A percentile compares a stretch with the other conserved stretches of the same genome.
Conservation (phyloP, 37 sponge, comb jelly and placozoan species). For the Theonella swinhoei region DNA sequence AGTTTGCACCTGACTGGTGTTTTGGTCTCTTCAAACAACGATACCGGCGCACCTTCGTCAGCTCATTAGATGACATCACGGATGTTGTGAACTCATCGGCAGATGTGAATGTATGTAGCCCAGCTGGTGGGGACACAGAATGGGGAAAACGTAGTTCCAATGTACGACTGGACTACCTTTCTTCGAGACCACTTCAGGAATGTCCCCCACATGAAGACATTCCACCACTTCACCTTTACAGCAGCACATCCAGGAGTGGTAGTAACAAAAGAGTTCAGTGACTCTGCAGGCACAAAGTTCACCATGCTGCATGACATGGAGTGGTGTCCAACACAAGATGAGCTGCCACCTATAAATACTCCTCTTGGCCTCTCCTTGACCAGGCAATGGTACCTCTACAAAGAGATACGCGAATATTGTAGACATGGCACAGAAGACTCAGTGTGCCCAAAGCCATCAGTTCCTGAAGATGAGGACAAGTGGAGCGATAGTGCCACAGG, state of each 20-base stretch:
- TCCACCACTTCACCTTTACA: conserved; percentile 6
- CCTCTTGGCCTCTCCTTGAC: not conserved
- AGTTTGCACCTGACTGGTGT: not conserved
- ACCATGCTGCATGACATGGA: not conserved
- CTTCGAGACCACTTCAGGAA: not conserved
- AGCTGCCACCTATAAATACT: not conserved
- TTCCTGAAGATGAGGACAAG: no score
- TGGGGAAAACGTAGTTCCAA: not conserved
- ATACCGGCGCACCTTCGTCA: not conserved
- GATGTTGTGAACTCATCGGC: not conserved
- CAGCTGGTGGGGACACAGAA: conserved; percentile 2
- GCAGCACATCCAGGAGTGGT: not conserved
- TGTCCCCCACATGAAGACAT: not conserved
- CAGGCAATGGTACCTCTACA: conserved; percentile 1
- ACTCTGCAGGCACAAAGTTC: not conserved
- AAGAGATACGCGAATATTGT: conserved; percentile 6
- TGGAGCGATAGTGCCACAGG: no score
- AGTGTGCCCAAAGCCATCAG: conserved; percentile 24
- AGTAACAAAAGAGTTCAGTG: not conserved
- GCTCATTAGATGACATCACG: no score
- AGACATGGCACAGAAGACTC: not conserved
- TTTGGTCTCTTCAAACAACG: not conserved
- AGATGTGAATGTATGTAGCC: not conserved
- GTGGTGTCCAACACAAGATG: not conserved
- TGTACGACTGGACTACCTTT: conserved; percentile 10